Conservation (phyloP, 1,140 invertebrate genomes). For the Drosophila sp. region DNA sequence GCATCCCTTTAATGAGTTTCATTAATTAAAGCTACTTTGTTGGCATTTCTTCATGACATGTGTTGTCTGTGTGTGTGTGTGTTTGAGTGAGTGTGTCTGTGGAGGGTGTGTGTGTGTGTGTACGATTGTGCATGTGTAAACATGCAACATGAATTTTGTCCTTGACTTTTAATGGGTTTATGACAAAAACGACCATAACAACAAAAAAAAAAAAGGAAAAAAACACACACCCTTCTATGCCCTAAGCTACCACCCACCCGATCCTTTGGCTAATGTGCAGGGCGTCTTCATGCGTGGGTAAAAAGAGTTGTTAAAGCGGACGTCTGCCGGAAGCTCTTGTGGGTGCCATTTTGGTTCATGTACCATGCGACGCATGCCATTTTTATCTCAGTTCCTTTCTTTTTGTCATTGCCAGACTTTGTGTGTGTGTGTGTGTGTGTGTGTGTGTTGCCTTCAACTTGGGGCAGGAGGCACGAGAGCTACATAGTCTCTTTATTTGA, state of each 20-base stretch:
- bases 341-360: constrained; percentile 78
- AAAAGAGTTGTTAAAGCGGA: constrained; percentile 77
- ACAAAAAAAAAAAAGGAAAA: background rate
- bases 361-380: constrained; percentile 69
- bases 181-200: constrained; percentile 65
- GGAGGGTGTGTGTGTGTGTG: constrained; percentile 14
- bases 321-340: constrained; percentile 76
- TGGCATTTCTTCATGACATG: constrained; percentile 48
- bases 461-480: background rate
- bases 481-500: constrained; percentile 17
- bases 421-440: background rate
- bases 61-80: constrained; percentile 40
- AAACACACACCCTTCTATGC: background rate
- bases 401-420: constrained; percentile 34
- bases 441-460: constrained; percentile 54
- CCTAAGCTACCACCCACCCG: constrained; percentile 1
- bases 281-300: constrained; percentile 56
- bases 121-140: constrained; percentile 62
- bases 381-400: constrained; percentile 63
- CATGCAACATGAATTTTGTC: constrained; percentile 79
- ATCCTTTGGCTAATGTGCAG: constrained; percentile 63
- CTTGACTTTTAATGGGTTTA: constrained; percentile 82
- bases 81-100: background rate
- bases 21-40: constrained; percentile 81
- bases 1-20: constrained; percentile 75